These are phyloP conservation scores for Diphyllodes magnificus DNA, from an alignment of 2,113 vertebrate genomes.

Conservation along the genomic window DNA sequence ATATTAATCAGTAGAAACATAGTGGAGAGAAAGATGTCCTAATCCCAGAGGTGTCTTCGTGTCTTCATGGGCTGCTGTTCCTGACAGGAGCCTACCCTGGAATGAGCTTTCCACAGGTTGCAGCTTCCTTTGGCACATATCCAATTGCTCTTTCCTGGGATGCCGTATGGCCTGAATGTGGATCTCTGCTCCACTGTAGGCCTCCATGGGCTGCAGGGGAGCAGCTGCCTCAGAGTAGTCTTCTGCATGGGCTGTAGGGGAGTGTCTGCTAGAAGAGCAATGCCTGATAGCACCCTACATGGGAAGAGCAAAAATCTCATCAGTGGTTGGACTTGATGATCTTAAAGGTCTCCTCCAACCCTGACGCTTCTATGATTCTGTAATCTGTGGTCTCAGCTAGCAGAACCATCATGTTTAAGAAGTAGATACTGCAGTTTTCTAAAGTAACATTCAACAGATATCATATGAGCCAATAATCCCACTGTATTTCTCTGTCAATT, in stretches of 20 bases:
- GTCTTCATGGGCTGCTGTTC: not conserved
- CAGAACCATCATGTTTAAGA: not conserved
- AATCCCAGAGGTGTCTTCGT: not conserved
- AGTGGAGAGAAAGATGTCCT: not conserved
- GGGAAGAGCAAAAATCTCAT: not conserved
- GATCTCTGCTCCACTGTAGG: not conserved
- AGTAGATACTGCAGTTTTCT: not conserved
- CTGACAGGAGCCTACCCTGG: not conserved
- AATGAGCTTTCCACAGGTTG: rapidly evolving
- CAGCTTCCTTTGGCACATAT: not conserved
- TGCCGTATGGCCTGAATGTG: too few species aligned
- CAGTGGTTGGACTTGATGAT: too few species aligned
- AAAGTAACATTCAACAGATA: not conserved
- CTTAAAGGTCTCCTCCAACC: not conserved
- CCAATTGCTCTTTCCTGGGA: not conserved
- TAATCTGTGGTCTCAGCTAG: not conserved
- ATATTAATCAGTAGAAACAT: not conserved
- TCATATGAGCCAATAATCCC: not conserved
- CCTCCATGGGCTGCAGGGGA: not conserved
- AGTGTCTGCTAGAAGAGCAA: not conserved
- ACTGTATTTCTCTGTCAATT: not conserved
- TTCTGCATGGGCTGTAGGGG: not conserved
- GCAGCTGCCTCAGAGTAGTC: not conserved
- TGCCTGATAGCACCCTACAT: not conserved
- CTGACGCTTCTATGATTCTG: not conserved